These are phyloP conservation scores for Corythornis vintsioides DNA, from an alignment of 2,113 vertebrate genomes.

Conservation along the genomic window DNA sequence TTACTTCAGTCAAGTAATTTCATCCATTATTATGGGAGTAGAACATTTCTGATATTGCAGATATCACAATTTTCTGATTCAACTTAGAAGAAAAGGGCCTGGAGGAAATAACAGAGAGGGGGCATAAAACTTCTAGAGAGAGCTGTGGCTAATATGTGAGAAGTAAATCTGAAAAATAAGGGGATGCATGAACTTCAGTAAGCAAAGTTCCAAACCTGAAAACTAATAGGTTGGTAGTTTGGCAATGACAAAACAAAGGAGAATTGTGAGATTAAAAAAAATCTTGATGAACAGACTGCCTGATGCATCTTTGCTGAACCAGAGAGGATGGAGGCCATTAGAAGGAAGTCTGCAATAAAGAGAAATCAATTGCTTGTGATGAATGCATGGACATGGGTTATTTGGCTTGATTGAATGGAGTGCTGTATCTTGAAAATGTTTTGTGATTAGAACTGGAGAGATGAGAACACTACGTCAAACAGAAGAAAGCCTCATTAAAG, in stretches of 20 bases:
- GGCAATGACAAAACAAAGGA: neutral
- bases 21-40: neutral
- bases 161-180: neutral
- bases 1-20: neutral
- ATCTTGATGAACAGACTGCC: neutral
- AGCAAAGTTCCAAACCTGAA: neutral
- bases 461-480: neutral
- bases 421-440: neutral
- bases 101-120: neutral
- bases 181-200: neutral
- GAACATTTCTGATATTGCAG: neutral
- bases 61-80: neutral
- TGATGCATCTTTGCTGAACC: neutral
- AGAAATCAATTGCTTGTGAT: neutral
- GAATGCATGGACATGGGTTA: neutral
- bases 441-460: slow-evolving; percentile 17
- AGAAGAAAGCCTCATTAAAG: neutral
- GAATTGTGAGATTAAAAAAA: neutral
- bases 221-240: neutral
- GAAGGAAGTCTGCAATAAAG: neutral
- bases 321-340: neutral
- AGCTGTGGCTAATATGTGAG: neutral
- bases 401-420: neutral
- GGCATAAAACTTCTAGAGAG: neutral
- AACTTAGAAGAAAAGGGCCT: neutral